Evolutionary conservation across 2,888 invertebrate genomes (phyloP).

Genomic region (Deroplatys truncata): DNA sequence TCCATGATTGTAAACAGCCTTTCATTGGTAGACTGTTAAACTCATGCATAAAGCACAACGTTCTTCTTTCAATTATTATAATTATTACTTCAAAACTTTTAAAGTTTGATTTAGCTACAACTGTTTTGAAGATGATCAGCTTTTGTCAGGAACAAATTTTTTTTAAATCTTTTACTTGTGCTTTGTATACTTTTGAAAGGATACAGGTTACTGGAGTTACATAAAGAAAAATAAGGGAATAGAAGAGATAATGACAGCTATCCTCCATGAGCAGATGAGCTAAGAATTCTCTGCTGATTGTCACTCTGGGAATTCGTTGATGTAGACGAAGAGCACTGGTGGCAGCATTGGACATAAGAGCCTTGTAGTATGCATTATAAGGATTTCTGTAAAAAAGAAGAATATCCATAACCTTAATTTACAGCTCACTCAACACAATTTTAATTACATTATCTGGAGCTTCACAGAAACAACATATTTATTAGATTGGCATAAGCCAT

Average conservation of each 20-base stretch:
- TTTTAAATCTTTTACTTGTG: too few relatives aligned
- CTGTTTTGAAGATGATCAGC: too few relatives aligned
- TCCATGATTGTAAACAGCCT: too few relatives aligned
- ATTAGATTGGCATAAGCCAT: too few relatives aligned
- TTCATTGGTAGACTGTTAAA: too few relatives aligned
- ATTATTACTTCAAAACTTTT: too few relatives aligned
- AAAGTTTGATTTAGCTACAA: too few relatives aligned
- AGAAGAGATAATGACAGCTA: slow-evolving; percentile 95
- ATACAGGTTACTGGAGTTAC: slow-evolving; percentile 85
- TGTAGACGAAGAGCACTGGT: slow-evolving; percentile 92
- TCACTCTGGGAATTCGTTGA: slow-evolving; percentile 83
- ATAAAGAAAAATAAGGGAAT: slow-evolving; percentile 90
- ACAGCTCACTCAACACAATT: not conserved
- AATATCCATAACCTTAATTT: not conserved
- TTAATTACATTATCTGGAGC: not conserved
- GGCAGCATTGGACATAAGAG: slow-evolving; percentile 88
- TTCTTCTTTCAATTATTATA: too few relatives aligned
- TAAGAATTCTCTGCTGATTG: slow-evolving; percentile 79
- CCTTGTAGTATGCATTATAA: slow-evolving; percentile 83
- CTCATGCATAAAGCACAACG: too few relatives aligned
- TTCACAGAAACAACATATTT: not conserved
- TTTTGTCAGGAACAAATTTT: too few relatives aligned
- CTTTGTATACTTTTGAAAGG: slow-evolving; percentile 49
- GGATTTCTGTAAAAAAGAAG: slow-evolving; percentile 58
- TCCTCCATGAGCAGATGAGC: slow-evolving; percentile 78